phyloP scores from a whole-genome alignment of 2,113 vertebrate species.

The Plotosus lineatus region DNA sequence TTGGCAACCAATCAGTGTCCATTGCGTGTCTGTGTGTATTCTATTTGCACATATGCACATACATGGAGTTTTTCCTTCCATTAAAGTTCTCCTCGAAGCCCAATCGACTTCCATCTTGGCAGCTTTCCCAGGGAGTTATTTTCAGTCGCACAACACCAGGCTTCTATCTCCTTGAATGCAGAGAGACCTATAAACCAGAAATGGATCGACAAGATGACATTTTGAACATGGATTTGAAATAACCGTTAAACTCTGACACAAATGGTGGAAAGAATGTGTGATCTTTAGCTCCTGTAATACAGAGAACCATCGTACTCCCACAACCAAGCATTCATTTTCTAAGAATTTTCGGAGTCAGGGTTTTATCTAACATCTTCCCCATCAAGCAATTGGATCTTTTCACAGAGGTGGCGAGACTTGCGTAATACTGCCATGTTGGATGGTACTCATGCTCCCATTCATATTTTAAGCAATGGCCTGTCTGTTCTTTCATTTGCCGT shows the following conservation, averaged over 20 bases:
- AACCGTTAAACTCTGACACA: neutral
- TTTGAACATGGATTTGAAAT: neutral
- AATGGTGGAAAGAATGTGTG: neutral
- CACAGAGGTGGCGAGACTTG: neutral
- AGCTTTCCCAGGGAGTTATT: conserved; percentile 17
- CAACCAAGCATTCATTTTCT: neutral
- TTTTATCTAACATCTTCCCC: neutral
- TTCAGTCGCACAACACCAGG: conserved; percentile 1
- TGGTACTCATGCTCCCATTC: neutral
- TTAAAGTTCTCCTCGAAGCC: conserved; percentile 3
- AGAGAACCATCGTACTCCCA: neutral
- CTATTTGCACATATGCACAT: neutral
- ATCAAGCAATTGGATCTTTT: neutral
- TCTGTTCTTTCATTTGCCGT: neutral
- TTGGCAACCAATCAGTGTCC: neutral
- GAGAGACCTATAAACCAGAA: conserved; percentile 2
- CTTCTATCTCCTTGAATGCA: neutral
- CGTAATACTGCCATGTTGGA: neutral
- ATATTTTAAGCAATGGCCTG: neutral
- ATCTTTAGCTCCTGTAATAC: neutral
- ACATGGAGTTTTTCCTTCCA: neutral
- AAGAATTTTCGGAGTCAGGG: neutral
- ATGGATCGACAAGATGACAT: conserved; percentile 2
- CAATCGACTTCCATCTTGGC: conserved; percentile 6
- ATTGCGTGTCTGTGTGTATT: neutral